Base-by-base conservation (phyloP, 2,888 invertebrate species). In the Drosophila niveifrons region DNA sequence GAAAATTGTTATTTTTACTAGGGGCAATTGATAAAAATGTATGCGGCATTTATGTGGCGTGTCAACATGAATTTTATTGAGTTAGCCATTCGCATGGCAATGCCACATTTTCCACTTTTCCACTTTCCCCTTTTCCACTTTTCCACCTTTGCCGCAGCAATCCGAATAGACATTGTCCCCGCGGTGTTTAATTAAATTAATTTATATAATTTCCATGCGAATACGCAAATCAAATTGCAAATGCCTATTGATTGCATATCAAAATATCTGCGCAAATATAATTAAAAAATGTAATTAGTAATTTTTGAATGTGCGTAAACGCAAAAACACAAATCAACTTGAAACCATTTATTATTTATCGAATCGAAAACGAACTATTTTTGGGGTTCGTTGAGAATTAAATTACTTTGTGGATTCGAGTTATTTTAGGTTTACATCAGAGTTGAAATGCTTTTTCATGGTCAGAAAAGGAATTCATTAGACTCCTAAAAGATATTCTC, bases 151-250 rank as follows among this genome's bases (percentile, higher is more conserved):
- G 55, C 23, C 39, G 18, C 56, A 29, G 31, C 56, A 63, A 29
- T 55, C 18, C 29, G 23, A 59, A 68, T 43, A 18, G 31, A 59
- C 69, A 67, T 65, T 34, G 55, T 65, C 58, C 17, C 17, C 29
- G 46, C 34, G 66, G 46, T 36, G 39, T 48, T 47, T 44, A 78
- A 81, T 87, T 61, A 41, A 84, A 82, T 82, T 59, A 75, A 67
- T 68, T 86, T 50, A 56, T 77, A 50, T 13, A 47, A 51, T 64
- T 64, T 47, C 39, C 55, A 58, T 15, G 17, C 50, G 8, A 48
- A 29, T n/a, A 39, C 11, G 18, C 36, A 70, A 62, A 51, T 58
- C 39, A 34, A 69, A 73, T 64, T 48, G 39, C 17, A 58, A 52
- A 55, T 69, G 34, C 15, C 36, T 15, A 41, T 56, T 44, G 59